Evolutionary conservation across 2,888 invertebrate genomes (phyloP), one percentile per base, ranked within the genome.

Genomic region (Aphidoletes aphidimyza): DNA sequence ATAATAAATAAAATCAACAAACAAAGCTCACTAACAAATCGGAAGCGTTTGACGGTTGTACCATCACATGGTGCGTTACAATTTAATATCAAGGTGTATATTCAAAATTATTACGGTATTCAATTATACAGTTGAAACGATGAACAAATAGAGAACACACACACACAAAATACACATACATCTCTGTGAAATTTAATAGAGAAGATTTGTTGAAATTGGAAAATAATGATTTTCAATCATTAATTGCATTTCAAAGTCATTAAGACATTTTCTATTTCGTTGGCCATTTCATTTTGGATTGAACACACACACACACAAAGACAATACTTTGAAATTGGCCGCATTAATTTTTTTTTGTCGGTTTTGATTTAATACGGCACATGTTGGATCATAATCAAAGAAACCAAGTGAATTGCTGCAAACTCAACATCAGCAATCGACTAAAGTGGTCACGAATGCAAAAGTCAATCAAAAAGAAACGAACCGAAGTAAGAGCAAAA

Each of bases 1-100:
- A 69, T 69, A 69, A 69, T 69, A 69, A 69, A 69, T 69, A 69
- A 69, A 69, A 69, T 69, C 69, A 69, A 69, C 69, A 69, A 69
- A 69, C 69, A 14, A 69, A 69, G 69, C 69, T 30, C 69, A 54
- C n/a, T 54, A 22, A 22, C 22, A 54, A n/a, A 69, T 69, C 34
- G 69, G 69, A 26, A 69, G 30, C 69, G 17, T 26, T 69, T 69
- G 34, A 69, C 14, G 11, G 30, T 69, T 1, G 26, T 69, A 14
- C 69, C 69, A 30, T 69, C 69, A 30, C 54, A 22, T 54, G 14
- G 69, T 30, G 22, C 1, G 6, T 54, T 54, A n/a, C 30, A 69
- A 69, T 19, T 26, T 14, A 47, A 47, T 2, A 17, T 47, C 54
- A 69, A 69, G 17, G 34, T n/a, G 17, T 34, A 14, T 14, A 54